phyloP scores from a whole-genome alignment of 2,797 vertebrate species.

The Hypotaenidia philippensis region DNA sequence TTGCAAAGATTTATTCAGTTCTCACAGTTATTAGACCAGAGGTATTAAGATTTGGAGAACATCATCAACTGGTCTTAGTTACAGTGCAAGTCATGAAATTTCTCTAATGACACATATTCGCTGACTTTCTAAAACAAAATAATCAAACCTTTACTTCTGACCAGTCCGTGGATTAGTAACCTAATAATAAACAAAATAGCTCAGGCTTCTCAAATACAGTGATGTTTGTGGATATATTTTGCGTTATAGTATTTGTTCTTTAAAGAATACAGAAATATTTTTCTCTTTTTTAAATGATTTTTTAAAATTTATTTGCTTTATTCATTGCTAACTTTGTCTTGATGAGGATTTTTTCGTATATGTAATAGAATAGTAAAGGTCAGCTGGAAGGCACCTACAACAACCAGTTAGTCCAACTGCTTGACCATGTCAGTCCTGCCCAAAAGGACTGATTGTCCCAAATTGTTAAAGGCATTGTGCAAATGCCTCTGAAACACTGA shows the following conservation, averaged over 20 bases:
- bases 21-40: not conserved
- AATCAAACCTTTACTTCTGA: not conserved
- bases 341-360: not conserved
- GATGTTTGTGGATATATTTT: not conserved
- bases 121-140: not conserved
- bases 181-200: not conserved
- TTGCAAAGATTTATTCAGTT: not conserved
- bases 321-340: not conserved
- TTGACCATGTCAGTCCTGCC: not conserved
- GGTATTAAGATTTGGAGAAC: not conserved
- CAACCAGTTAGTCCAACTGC: not conserved
- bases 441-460: not conserved
- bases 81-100: not conserved
- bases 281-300: not conserved
- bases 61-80: not conserved
- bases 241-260: not conserved
- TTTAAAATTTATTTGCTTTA: not conserved
- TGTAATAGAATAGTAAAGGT: not conserved
- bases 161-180: not conserved
- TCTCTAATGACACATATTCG: not conserved
- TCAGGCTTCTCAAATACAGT: not conserved
- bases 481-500: not conserved
- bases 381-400: not conserved
- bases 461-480: not conserved
- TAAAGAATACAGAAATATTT: not conserved